Base-by-base conservation (phyloP, 2,797 vertebrate species). In the Australoheros facetus region DNA sequence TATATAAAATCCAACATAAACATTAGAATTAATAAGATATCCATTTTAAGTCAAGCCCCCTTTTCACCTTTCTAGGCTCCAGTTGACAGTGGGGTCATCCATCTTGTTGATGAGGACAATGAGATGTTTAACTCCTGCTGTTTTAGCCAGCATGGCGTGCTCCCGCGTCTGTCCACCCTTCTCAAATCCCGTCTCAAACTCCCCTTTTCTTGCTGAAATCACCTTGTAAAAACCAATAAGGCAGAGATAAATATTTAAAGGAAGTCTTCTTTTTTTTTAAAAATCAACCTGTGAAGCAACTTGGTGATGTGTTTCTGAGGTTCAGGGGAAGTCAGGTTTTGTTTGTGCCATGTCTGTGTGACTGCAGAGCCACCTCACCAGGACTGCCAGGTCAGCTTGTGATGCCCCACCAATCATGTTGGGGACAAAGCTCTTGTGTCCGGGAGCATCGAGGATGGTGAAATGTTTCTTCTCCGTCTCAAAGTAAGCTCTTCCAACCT, bases 361-460 rank as follows among this genome's bases (percentile, higher is more conserved):
- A 17, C 5, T 8, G n/a, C 1, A 69, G 42, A 30, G 72, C 12
- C 2, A 9, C 21, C 96, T 97, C 95, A 99, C 98, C 97, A 99
- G 93, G 32, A 99, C 98, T 71, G 98, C 98, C 91, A 99, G 93
- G 88, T 99, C 98, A 73, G 98, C 98, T 93, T 99, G 98, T 54
- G 98, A 99, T 59, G 98, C 98, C 37, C 98, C 98, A 39, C 98
- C 98, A 42, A 99, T 99, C 98, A 99, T 99, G 94, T 99, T 99
- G 78, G 98, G 98, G 78, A 99, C 98, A 87, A 99, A 99, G 94
- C 98, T 99, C 95, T 99, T 99, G 92, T 99, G 98, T 69, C 98
- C 98, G 1, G 98, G 98, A 39, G 98, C 98, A 71, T 99, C 98
- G 89, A 99, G 95, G 91, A 99, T 99, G 83, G 98, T 99, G 94